These are phyloP conservation scores for Teleogryllus oceanicus DNA, from an alignment of 2,888 invertebrate genomes.

Conservation along the genomic window DNA sequence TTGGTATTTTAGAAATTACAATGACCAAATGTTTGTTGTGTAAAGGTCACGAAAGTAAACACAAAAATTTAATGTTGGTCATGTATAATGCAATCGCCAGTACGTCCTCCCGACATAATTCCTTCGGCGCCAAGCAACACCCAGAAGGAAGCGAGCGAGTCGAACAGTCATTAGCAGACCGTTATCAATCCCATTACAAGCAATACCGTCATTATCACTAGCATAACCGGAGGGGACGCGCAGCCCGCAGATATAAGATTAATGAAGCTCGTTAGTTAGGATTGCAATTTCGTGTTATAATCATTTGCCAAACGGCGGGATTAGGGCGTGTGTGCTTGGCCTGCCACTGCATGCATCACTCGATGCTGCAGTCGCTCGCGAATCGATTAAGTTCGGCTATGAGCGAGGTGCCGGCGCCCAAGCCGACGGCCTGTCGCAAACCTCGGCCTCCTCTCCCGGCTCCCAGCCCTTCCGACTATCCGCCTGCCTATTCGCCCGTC, in stretches of 20 bases:
- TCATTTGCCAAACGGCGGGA: slow-evolving; percentile 3
- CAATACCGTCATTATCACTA: background rate
- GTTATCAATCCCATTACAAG: background rate
- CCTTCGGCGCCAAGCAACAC: background rate
- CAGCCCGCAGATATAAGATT: background rate
- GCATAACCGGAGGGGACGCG: background rate
- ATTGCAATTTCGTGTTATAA: slow-evolving; percentile 1
- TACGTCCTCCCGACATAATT: no score
- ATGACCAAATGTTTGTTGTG: no score
- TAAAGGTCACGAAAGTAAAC: no score
- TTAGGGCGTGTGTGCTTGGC: background rate
- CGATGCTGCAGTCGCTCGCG: background rate
- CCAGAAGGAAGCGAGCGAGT: background rate
- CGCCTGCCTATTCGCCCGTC: no score
- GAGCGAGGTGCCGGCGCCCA: no score
- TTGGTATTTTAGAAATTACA: no score
- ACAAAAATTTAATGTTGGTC: no score
- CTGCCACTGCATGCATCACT: background rate
- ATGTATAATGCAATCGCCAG: no score
- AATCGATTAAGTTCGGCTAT: background rate
- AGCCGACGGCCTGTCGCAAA: no score
- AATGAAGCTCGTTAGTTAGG: slow-evolving; percentile 1
- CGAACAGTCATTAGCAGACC: background rate
- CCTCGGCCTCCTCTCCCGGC: no score
- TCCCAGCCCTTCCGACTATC: no score